phyloP scores from a whole-genome alignment of 1,140 invertebrate species.

The Nasonia vitripennis region DNA sequence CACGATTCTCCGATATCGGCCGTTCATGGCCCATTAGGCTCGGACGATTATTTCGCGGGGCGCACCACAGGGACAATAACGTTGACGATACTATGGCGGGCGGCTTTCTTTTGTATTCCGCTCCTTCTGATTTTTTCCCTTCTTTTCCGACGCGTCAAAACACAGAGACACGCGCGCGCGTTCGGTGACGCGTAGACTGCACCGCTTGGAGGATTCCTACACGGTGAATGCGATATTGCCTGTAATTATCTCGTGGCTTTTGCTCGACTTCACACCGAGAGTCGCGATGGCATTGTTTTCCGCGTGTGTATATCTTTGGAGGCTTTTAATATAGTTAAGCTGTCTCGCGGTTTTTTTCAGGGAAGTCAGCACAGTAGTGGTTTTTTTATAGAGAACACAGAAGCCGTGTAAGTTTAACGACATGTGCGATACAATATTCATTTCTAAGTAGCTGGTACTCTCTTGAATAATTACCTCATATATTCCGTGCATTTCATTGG shows the following conservation, averaged over 20 bases:
- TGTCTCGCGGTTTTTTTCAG: no score
- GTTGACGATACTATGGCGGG: slow-evolving; percentile 67
- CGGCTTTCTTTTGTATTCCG: slow-evolving; percentile 31
- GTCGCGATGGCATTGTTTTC: neutral
- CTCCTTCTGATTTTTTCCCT: slow-evolving; percentile 47
- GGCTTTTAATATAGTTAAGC: neutral
- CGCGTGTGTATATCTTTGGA: neutral
- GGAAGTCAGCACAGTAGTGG: no score
- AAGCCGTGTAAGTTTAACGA: no score
- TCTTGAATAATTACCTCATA: no score
- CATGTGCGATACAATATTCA: no score
- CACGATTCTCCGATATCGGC: slow-evolving; percentile 69
- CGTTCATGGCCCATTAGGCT: slow-evolving; percentile 72
- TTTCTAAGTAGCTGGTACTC: no score
- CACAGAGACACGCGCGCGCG: neutral
- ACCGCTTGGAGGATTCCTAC: slow-evolving; percentile 1
- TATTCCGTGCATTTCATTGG: no score
- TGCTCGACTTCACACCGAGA: slow-evolving; percentile 42
- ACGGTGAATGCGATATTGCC: slow-evolving; percentile 47
- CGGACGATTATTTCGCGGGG: slow-evolving; percentile 68
- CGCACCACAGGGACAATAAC: slow-evolving; percentile 65
- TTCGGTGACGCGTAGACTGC: neutral
- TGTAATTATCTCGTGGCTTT: slow-evolving; percentile 51
- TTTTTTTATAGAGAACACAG: no score
- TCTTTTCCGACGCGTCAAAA: slow-evolving; percentile 47